A percentile compares a stretch with the other conserved stretches of the same genome.
These are phyloP conservation scores for Cephus nigrinus DNA, from an alignment of 2,888 invertebrate species.

Conservation along the genomic window DNA sequence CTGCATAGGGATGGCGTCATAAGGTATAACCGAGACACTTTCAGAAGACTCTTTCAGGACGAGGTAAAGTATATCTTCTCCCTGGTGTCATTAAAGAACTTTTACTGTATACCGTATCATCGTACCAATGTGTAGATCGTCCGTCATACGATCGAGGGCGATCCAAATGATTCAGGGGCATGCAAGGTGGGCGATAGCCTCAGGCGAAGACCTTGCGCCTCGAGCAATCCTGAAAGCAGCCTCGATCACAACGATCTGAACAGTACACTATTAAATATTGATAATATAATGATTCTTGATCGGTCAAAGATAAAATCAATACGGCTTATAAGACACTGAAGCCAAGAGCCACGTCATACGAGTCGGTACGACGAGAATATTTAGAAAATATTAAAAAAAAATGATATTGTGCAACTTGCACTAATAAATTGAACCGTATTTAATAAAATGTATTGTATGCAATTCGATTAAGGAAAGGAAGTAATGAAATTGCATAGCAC, in stretches of 20 bases:
- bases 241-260: constrained; percentile 18
- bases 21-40: constrained; percentile 73
- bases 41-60: constrained; percentile 76
- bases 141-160: constrained; percentile 24
- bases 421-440: background rate
- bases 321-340: background rate
- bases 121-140: background rate
- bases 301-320: background rate
- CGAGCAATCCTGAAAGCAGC: constrained; percentile 44
- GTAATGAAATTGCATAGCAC: background rate
- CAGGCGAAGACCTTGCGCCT: constrained; percentile 29
- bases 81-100: background rate
- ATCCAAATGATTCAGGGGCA: constrained; percentile 46
- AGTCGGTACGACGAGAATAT: background rate
- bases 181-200: constrained; percentile 59
- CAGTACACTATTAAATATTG: background rate
- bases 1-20: constrained; percentile 71
- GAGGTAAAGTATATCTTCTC: constrained; percentile 69
- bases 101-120: background rate
- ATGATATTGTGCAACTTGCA: background rate
- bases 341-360: background rate
- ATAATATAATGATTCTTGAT: background rate
- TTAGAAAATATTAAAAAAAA: background rate
- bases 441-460: background rate
- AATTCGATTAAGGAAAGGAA: background rate